Evolutionary conservation across 2,888 invertebrate genomes (phyloP).

Genomic region (Ypsolopha scabrella): DNA sequence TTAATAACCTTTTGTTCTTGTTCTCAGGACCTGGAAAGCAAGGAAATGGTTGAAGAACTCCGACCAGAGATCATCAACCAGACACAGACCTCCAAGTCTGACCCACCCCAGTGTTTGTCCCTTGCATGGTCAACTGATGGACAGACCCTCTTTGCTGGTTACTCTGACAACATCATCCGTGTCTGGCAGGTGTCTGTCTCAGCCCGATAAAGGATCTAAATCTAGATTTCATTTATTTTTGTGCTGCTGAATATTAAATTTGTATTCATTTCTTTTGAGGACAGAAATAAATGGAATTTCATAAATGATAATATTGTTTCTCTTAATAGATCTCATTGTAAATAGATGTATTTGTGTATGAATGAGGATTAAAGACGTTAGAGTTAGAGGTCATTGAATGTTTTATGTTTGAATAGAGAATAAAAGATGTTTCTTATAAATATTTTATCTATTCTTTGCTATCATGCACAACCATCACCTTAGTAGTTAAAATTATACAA

Average conservation of each 20-base stretch:
- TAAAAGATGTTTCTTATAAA: not conserved
- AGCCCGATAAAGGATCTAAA: slow-evolving; percentile 72
- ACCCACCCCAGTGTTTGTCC: slow-evolving; percentile 96
- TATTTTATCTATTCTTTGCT: not conserved
- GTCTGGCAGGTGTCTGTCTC: slow-evolving; percentile 98
- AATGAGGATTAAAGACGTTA: not conserved
- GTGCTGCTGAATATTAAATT: slow-evolving; percentile 30
- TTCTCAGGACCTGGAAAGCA: slow-evolving; percentile 94
- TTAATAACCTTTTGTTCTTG: slow-evolving; percentile 4
- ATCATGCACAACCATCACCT: not conserved
- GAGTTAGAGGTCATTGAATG: not conserved
- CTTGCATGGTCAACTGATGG: slow-evolving; percentile 99
- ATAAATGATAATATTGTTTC: slow-evolving; percentile 36
- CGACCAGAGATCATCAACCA: slow-evolving; percentile 92
- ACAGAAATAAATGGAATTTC: slow-evolving; percentile 68
- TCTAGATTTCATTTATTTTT: slow-evolving; percentile 61
- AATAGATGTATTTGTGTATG: not conserved
- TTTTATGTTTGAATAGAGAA: not conserved
- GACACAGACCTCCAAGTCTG: slow-evolving; percentile 82
- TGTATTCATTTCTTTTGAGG: slow-evolving; percentile 20
- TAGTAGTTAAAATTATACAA: not conserved
- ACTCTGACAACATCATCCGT: slow-evolving; percentile 97
- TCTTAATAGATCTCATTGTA: slow-evolving; percentile 34
- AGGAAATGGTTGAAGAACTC: slow-evolving; percentile 98
- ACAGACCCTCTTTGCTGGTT: slow-evolving; percentile 98